Evolutionary conservation across 2,797 vertebrate genomes (phyloP).

Genomic region (Danio tinwini): DNA sequence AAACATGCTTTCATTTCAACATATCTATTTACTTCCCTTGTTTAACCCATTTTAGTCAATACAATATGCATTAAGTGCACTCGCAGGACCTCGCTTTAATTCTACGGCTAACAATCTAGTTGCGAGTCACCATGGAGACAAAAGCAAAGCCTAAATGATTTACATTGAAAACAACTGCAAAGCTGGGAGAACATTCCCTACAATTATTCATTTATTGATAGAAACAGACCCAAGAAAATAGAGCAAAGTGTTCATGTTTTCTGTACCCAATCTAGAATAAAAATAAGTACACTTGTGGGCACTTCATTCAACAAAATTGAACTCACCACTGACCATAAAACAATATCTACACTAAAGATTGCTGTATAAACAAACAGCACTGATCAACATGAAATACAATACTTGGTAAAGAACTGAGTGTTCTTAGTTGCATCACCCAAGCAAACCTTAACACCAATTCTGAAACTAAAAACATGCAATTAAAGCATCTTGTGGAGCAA

Average conservation of each 20-base stretch:
- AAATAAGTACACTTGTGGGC: neutral
- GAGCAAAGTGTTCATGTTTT: neutral
- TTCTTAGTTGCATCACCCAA: neutral
- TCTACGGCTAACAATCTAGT: slow-evolving; percentile 35
- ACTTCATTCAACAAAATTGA: neutral
- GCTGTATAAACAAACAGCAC: neutral
- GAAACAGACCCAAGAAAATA: neutral
- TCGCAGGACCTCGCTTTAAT: slow-evolving; percentile 18
- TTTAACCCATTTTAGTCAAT: neutral
- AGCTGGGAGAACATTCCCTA: slow-evolving; percentile 48
- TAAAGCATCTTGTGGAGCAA: neutral
- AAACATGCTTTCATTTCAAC: neutral
- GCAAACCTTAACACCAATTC: neutral
- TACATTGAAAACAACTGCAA: slow-evolving; percentile 25
- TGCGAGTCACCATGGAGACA: slow-evolving; percentile 60
- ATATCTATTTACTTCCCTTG: neutral
- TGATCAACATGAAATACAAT: neutral
- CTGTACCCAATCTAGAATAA: neutral
- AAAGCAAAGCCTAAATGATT: slow-evolving; percentile 40
- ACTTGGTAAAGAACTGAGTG: neutral
- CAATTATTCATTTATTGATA: neutral
- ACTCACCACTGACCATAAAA: neutral
- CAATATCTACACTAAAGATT: neutral
- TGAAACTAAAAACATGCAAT: neutral
- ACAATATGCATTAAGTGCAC: neutral